Evolutionary conservation across 2,113 vertebrate genomes (phyloP), one percentile per base, ranked within the genome.

Genomic region (Leucoraja erinaceus): DNA sequence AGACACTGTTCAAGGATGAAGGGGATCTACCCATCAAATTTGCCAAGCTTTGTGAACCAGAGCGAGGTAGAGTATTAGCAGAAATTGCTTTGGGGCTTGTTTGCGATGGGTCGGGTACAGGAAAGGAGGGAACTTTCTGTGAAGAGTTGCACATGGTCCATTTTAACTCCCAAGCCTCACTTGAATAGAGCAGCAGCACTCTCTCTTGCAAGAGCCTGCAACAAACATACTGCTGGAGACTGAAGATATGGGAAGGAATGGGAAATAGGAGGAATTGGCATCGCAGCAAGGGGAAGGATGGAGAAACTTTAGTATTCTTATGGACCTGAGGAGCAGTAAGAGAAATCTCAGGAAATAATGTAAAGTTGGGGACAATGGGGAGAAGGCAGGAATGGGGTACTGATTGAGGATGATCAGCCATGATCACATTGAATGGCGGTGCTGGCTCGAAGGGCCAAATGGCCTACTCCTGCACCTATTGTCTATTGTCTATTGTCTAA

Each of bases 21-120:
- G 18, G 47, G 66, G 68, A 91, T 11, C 16, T 68, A 1, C 90
- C 90, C 47, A 3, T 54, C 68, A 91, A 91, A 91, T 68, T 54
- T 22, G 66, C 90, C 18, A 91, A 38, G 25, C 68, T 91, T 74
- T 91, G 68, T 54, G 68, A 91, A 91, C 90, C 90, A 91, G 90
- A 74, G 38, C 72, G 68, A 91, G 90, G 90, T 91, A 91, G 33
- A 72, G 1, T 1, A 1, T 2, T 8, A 91, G 59, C 8, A 28
- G 9, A 72, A 33, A 31, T 88, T 63, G 31, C 25, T 25, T 75
- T 28, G 22, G 22, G 28, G 11, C 10, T 54, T 59, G 81, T n/a
- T 88, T 16, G 16, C 12, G 28, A 5, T 12, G 28, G 25, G 11
- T 25, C n/a, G 54, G 25, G 54, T 11, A 59, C 14, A 14, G 28